Evolutionary conservation across 1,140 invertebrate species (phyloP), one percentile per base, ranked within the genome.

Genomic region (Agrypnia vestita): DNA sequence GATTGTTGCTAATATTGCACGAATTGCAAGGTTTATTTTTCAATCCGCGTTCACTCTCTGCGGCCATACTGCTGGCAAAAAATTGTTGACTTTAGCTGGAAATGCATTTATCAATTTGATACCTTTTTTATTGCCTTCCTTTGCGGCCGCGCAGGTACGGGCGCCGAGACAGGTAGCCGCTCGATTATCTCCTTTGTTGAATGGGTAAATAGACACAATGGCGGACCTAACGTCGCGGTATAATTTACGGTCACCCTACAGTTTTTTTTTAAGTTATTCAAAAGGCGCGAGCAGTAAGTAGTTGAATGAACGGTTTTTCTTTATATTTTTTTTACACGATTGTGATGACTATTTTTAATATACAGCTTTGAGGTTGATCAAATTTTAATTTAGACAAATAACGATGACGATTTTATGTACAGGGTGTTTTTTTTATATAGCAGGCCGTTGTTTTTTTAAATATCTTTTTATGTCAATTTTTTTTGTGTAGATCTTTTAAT

Each of bases 91-190:
- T 59, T 59, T 55, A 13, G 61, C 61, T 43, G 25, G 35, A 59
- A 64, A 64, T 64, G 61, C 61, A 64, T 64, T 44, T 64, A 64
- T 64, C 61, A 64, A 64, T 25, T 64, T 64, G 13, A 64, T 64
- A 43, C 35, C 19, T 64, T 64, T 64, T 64, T 43, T 25, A 64
- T 25, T 64, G 61, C 11, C 17, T 59, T 64, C 13, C 25, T 64
- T n/a, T 25, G 61, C 35, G 25, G 61, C 11, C 12, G 25, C 25
- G 25, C 25, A 19, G 61, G 19, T 64, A 25, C 25, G 19, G 19
- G 19, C 25, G 25, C 61, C 61, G 35, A 64, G 61, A 64, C 61
- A 64, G 61, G 61, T 64, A 64, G 61, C 61, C 61, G 61, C 11
- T 12, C n/a, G 8, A 8, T 35, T 25, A 64, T 64, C 61, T 25